Percentiles rank a stretch among this genome's conserved stretches.
These are phyloP conservation scores for Tetanocera ferruginea DNA, from an alignment of 2,888 invertebrate genomes.

Conservation along the genomic window DNA sequence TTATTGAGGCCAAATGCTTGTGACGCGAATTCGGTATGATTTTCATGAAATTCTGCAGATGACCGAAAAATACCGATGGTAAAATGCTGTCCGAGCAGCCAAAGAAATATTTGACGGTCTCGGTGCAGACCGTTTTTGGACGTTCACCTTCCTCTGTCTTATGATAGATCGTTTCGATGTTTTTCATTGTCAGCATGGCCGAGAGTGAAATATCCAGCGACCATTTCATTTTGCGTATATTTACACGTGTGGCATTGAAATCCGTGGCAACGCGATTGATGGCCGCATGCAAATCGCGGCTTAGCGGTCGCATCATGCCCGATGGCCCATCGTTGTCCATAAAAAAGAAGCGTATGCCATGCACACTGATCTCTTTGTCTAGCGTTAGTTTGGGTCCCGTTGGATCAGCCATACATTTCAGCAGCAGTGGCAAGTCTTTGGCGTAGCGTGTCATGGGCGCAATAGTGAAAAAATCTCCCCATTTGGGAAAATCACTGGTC, in stretches of 20 bases:
- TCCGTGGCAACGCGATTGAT: constrained; percentile 68
- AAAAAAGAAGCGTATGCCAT: constrained; percentile 81
- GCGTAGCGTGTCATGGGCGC: constrained; percentile 92
- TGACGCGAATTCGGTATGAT: constrained; percentile 74
- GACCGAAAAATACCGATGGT: constrained; percentile 74
- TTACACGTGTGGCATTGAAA: constrained; percentile 72
- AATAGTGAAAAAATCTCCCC: constrained; percentile 80
- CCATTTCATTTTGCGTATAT: constrained; percentile 76
- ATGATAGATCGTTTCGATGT: constrained; percentile 77
- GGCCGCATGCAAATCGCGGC: constrained; percentile 66
- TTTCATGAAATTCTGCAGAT: constrained; percentile 75
- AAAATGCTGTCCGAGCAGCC: constrained; percentile 71
- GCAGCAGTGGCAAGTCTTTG: constrained; percentile 82
- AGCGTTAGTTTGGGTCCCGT: constrained; percentile 70
- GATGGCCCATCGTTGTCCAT: constrained; percentile 83
- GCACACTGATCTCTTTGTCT: constrained; percentile 71
- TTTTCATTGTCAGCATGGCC: constrained; percentile 75
- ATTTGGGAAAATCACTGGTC: constrained; percentile 73
- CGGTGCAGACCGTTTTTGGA: constrained; percentile 75
- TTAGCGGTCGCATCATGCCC: constrained; percentile 72
- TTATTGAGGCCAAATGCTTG: constrained; percentile 72
- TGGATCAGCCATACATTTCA: constrained; percentile 78
- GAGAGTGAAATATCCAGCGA: constrained; percentile 75
- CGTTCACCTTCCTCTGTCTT: constrained; percentile 75
- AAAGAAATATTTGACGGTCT: constrained; percentile 74